Base-by-base conservation (phyloP, 1,140 invertebrate species). In the Drosophila subpulchrella region DNA sequence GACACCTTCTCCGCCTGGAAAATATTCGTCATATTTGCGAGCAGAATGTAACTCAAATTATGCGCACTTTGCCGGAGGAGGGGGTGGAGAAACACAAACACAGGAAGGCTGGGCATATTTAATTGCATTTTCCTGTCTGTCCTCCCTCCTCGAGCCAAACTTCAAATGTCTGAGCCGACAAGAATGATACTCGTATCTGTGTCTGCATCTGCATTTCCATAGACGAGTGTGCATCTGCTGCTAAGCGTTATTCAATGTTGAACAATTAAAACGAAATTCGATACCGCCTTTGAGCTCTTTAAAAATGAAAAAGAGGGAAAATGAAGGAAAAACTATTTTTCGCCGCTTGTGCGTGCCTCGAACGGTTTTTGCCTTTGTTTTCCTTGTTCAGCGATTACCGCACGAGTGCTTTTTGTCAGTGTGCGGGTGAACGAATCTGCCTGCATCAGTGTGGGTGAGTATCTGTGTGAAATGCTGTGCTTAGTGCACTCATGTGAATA, bases 401-500 rank as follows among this genome's bases (percentile, higher is more conserved):
- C 81, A 60, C 65, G 81, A 85, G 63, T 86, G 82, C 65, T 66
- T 62, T 65, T 60, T 41, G 39, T 78, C 36, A 60, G 56, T 44
- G 60, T 62, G 53, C 34, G 59, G 53, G 61, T 65, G 38, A 72
- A 61, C 47, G 41, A 59, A 41, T 41, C 8, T 62, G 17, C 24
- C 30, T 36, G 41, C 12, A 13, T 39, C 8, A 38, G 57, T 61
- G 38, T 58, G 50, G 38, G n/a, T 57, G 55, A 51, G 51, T 61
- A 58, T 72, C 54, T 67, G 42, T 41, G 32, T 59, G 67, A 47
- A 57, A 54, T 56, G 41, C 59, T 60, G 32, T 32, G 81, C 72
- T 80, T 80, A 71, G 61, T 66, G 81, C 81, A 84, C 72, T 72
- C 81, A 83, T 72, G 81, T 76, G 81, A 47, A 86, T 74, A 85